A percentile compares a stretch with the other conserved stretches of the same genome.
Conservation (phyloP, 2,797 vertebrate genomes). For the Dryobates pubescens region DNA sequence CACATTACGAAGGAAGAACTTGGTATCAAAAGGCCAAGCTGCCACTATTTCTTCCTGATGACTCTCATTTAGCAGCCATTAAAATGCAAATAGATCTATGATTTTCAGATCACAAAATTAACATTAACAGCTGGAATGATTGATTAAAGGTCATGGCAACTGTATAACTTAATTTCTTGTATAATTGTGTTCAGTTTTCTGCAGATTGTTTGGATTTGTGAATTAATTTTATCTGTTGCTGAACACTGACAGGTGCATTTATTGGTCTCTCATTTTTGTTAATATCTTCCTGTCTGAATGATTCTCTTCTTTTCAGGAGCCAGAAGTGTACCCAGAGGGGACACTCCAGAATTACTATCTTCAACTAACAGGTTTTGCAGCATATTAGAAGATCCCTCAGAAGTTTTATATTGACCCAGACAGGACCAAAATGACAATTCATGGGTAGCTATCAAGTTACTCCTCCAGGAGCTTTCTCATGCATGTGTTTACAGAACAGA, state of each 20-base stretch:
- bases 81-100: constrained; percentile 88
- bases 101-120: constrained; percentile 88
- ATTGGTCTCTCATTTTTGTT: constrained; percentile 72
- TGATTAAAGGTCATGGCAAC: constrained; percentile 85
- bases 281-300: constrained; percentile 52
- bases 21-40: constrained; percentile 82
- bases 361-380: constrained; percentile 39
- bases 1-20: constrained; percentile 79
- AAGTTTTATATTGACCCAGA: constrained; percentile 58
- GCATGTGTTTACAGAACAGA: constrained; percentile 15
- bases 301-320: constrained; percentile 39
- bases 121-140: constrained; percentile 85
- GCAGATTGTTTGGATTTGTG: constrained; percentile 83
- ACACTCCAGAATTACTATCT: constrained; percentile 56
- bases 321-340: constrained; percentile 36
- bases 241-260: constrained; percentile 78
- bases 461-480: constrained; percentile 54
- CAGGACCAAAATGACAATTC: constrained; percentile 59
- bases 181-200: constrained; percentile 84
- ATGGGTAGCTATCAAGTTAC: constrained; percentile 64
- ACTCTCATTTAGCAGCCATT: constrained; percentile 86
- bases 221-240: constrained; percentile 83
- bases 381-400: constrained; percentile 60
- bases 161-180: constrained; percentile 85
- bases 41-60: constrained; percentile 85